phyloP scores from a whole-genome alignment of 2,888 invertebrate species.

The Lasioglossum vierecki region DNA sequence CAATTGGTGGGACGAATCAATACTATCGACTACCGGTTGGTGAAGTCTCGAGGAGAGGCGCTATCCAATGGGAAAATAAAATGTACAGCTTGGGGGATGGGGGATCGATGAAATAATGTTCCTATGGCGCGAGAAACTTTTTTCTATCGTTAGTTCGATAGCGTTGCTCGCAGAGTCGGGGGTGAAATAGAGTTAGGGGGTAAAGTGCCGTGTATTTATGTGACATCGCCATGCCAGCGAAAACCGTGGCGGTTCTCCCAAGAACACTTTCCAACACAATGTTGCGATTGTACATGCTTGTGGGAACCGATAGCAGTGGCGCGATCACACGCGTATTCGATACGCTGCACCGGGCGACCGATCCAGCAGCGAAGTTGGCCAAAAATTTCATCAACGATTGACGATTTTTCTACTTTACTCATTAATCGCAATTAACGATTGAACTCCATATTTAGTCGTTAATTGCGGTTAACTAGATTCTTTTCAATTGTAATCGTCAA shows the following conservation, averaged over 20 bases:
- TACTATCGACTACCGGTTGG: not conserved
- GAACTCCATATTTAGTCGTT: too few relatives aligned
- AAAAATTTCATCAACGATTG: too few relatives aligned
- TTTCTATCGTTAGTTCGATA: slow-evolving; percentile 39
- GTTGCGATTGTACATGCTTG: not conserved
- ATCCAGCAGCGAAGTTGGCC: too few relatives aligned
- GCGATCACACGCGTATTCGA: too few relatives aligned
- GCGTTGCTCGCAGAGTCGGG: slow-evolving; percentile 14
- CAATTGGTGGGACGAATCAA: not conserved
- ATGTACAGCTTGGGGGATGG: not conserved
- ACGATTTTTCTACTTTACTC: too few relatives aligned
- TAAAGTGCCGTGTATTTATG: slow-evolving; percentile 47
- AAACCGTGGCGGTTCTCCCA: slow-evolving; percentile 34
- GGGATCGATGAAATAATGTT: slow-evolving; percentile 45
- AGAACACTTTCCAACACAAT: slow-evolving; percentile 20
- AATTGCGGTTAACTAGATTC: too few relatives aligned
- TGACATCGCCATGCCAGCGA: slow-evolving; percentile 22
- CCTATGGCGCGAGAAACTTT: slow-evolving; percentile 31
- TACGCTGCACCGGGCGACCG: too few relatives aligned
- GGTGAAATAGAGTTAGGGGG: slow-evolving; percentile 36
- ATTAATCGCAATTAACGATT: too few relatives aligned
- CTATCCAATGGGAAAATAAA: not conserved
- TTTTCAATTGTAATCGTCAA: too few relatives aligned
- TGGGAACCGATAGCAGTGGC: too few relatives aligned
- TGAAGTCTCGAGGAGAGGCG: not conserved